Evolutionary conservation across 2,797 vertebrate species (phyloP), one percentile per base, ranked within the genome.

Genomic region (Lerista edwardsae): DNA sequence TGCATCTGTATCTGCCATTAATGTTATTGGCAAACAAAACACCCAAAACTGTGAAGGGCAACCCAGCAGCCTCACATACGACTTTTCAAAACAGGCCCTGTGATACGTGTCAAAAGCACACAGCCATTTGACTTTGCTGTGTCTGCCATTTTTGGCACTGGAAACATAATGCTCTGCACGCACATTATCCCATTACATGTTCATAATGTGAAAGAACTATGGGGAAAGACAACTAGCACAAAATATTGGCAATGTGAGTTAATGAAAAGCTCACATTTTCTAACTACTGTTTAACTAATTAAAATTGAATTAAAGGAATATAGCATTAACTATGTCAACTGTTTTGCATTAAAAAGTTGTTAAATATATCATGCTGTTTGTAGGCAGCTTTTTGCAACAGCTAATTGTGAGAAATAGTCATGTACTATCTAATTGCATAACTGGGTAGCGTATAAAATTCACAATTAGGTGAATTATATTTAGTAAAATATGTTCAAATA

Each of bases 401-500:
- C 94, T 94, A 96, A 94, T 95, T 94, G 94, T 94, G 94, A 94
- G 95, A 92, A 94, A 95, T 94, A 94, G 88, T 91, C 87, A 44
- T 93, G 93, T 93, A 94, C 91, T 92, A 92, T 92, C 95, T 96
- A 96, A 95, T 95, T 95, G 93, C 93, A 92, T 92, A 93, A 93
- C 91, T 94, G 93, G 90, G 93, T 95, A 87, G 86, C 89, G 91
- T 91, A 96, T 95, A 96, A 96, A 96, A 94, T 93, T 94, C 80
- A 93, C 92, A 64, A 91, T 93, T 94, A 93, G 92, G 90, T 95
- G 85, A 95, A 93, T 95, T 95, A 96, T 95, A 94, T 92, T 94
- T 94, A 94, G 91, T 89, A 94, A 96, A 96, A 96, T 95, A 96
- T 94, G 96, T 96, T 95, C 95, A 95, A 96, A 95, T 91, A 84